phyloP scores from a whole-genome alignment of 1,140 invertebrate species.

The Magallana gigas region DNA sequence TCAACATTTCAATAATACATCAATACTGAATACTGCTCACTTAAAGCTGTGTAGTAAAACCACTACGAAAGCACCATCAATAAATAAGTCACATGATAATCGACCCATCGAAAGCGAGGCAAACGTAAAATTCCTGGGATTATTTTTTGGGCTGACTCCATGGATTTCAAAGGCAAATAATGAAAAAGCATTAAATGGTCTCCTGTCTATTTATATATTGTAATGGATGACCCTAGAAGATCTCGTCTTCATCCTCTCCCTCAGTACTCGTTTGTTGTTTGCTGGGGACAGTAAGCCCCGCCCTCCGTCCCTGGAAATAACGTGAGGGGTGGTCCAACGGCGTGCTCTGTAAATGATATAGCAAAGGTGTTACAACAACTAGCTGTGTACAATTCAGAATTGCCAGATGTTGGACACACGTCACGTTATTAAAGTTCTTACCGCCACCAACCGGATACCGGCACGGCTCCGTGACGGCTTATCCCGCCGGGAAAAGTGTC shows the following conservation, averaged over 20 bases:
- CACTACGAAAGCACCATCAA: constrained; percentile 27
- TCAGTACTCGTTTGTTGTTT: constrained; percentile 43
- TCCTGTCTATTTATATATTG: no score
- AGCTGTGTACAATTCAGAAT: no score
- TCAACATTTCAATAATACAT: background rate
- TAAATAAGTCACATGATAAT: background rate
- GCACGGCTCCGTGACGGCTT: constrained; percentile 74
- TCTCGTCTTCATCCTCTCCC: constrained; percentile 58
- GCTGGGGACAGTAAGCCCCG: constrained; percentile 81
- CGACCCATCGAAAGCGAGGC: constrained; percentile 20
- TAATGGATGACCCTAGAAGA: constrained; percentile 50
- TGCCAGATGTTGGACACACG: no score
- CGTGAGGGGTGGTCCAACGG: constrained; percentile 74
- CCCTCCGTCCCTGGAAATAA: constrained; percentile 71
- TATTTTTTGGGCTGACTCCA: no score
- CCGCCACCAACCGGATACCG: constrained; percentile 77
- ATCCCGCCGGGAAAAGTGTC: constrained; percentile 76
- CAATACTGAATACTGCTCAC: constrained; percentile 5
- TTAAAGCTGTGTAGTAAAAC: background rate
- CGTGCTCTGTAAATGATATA: constrained; percentile 68
- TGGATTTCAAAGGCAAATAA: no score
- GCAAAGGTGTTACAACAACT: background rate
- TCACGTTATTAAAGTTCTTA: constrained; percentile 66
- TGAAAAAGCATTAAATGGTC: background rate
- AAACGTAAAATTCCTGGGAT: background rate